Conservation (phyloP, 2,888 invertebrate genomes). For the Acrobasis consociella region DNA sequence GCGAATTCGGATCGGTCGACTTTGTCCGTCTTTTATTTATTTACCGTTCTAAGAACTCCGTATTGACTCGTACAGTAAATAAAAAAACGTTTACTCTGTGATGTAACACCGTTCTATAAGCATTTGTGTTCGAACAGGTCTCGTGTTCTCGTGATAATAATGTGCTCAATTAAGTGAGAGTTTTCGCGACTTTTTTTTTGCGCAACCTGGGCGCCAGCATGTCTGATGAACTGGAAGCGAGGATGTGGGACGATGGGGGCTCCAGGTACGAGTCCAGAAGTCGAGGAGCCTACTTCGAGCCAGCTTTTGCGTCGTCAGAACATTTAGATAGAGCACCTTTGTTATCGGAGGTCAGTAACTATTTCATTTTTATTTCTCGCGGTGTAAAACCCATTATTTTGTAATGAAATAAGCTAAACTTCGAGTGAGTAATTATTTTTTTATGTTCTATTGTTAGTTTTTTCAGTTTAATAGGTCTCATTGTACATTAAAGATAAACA, state of each 20-base stretch:
- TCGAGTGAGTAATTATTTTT: neutral
- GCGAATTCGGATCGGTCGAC: slow-evolving; percentile 10
- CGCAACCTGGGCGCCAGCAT: slow-evolving; percentile 67
- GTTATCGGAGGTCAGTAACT: slow-evolving; percentile 65
- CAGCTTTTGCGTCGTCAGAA: slow-evolving; percentile 73
- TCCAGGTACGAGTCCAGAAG: slow-evolving; percentile 66
- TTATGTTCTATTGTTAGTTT: neutral
- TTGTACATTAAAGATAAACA: too few relatives aligned
- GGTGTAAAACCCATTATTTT: neutral
- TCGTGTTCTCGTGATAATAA: slow-evolving; percentile 29
- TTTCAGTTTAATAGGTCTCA: too few relatives aligned
- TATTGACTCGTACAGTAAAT: slow-evolving; percentile 28
- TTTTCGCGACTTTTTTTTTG: slow-evolving; percentile 24
- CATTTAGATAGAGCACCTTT: slow-evolving; percentile 74
- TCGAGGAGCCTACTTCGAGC: slow-evolving; percentile 67
- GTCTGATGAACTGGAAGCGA: slow-evolving; percentile 78
- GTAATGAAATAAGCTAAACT: neutral
- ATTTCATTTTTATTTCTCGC: slow-evolving; percentile 17
- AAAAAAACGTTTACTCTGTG: slow-evolving; percentile 24
- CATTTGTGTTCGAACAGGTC: neutral
- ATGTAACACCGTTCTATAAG: slow-evolving; percentile 21
- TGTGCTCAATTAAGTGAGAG: slow-evolving; percentile 43
- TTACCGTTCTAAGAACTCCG: slow-evolving; percentile 33
- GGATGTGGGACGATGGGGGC: slow-evolving; percentile 76
- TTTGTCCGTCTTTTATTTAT: slow-evolving; percentile 29